Evolutionary conservation across 2,888 invertebrate genomes (phyloP).

Genomic region (Spodoptera picta): DNA sequence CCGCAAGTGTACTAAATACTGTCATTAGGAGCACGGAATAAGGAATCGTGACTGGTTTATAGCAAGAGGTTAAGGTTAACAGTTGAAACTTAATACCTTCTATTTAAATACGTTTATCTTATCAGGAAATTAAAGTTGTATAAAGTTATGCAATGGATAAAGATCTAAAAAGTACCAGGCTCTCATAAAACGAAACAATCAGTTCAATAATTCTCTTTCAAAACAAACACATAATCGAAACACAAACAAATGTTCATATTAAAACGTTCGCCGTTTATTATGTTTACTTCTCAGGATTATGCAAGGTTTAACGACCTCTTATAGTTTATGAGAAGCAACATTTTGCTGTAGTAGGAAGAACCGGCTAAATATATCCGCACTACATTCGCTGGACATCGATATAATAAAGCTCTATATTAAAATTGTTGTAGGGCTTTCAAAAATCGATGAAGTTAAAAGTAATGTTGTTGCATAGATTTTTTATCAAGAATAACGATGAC

Average conservation of each 20-base stretch:
- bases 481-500: no score
- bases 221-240: slow-evolving; percentile 13
- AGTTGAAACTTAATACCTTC: no score
- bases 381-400: slow-evolving; percentile 61
- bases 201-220: slow-evolving; percentile 17
- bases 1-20: no score
- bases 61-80: no score
- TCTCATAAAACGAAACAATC: slow-evolving; percentile 4
- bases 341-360: slow-evolving; percentile 66
- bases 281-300: slow-evolving; percentile 47
- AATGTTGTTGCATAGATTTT: no score
- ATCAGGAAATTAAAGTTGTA: no score
- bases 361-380: slow-evolving; percentile 70
- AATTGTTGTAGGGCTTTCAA: slow-evolving; percentile 23
- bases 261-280: slow-evolving; percentile 30
- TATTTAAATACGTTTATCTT: no score
- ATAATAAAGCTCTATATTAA: slow-evolving; percentile 21
- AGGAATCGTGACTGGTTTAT: no score
- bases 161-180: background rate
- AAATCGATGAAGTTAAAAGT: background rate
- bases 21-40: no score
- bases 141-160: no score
- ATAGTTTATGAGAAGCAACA: slow-evolving; percentile 59
- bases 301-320: slow-evolving; percentile 66
- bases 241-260: slow-evolving; percentile 18